Conservation (phyloP, 2,797 vertebrate species). For the Siniperca scherzeri region DNA sequence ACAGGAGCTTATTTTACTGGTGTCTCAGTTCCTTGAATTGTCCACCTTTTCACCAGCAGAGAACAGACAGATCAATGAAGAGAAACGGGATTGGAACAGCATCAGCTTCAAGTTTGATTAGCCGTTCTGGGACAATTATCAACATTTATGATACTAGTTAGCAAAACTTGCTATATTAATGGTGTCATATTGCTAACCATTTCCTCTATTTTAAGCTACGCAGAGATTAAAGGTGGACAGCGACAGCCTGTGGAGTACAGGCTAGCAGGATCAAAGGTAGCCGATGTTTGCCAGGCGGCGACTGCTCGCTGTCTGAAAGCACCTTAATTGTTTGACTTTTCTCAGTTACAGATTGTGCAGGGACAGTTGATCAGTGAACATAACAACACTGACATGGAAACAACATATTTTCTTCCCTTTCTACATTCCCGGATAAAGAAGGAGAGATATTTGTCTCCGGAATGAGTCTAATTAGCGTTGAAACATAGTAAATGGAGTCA, state of each 20-base stretch:
- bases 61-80: background rate
- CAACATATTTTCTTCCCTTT: background rate
- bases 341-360: background rate
- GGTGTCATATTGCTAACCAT: background rate
- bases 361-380: background rate
- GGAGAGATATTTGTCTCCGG: too few relatives aligned
- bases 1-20: background rate
- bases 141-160: background rate
- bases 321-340: background rate
- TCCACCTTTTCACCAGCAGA: background rate
- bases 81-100: background rate
- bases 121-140: too few relatives aligned
- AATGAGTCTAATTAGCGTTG: too few relatives aligned
- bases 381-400: background rate
- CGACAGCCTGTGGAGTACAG: background rate
- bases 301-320: background rate
- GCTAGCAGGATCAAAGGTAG: background rate
- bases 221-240: too few relatives aligned
- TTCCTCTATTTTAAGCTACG: background rate
- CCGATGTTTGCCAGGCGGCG: too few relatives aligned
- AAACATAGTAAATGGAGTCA: too few relatives aligned
- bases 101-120: background rate
- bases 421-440: background rate
- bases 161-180: background rate
- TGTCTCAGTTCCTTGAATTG: background rate